Evolutionary conservation across 2,888 invertebrate genomes (phyloP).

Genomic region (Anarsia innoxiella): DNA sequence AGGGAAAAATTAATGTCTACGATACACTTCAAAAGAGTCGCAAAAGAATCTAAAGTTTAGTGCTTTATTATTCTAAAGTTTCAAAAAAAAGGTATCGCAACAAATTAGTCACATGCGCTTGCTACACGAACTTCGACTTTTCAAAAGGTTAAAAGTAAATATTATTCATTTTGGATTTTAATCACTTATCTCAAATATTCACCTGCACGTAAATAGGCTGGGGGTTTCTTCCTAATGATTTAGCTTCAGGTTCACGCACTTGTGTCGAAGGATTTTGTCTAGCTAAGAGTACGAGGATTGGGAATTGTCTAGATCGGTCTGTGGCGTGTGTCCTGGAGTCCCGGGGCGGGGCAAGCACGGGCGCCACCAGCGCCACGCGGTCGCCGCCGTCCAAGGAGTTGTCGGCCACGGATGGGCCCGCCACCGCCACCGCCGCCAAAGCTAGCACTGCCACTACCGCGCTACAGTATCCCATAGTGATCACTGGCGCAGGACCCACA

Average conservation of each 20-base stretch:
- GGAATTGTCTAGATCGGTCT: conserved; percentile 59
- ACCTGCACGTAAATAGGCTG: conserved; percentile 64
- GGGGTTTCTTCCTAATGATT: conserved; percentile 44
- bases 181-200: no score
- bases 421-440: conserved; percentile 40
- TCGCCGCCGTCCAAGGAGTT: conserved; percentile 51
- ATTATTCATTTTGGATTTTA: not conserved
- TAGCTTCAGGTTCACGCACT: conserved; percentile 42
- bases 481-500: conserved; percentile 56
- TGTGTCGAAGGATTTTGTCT: conserved; percentile 32
- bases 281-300: conserved; percentile 54
- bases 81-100: no score
- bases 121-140: not conserved
- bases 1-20: not conserved
- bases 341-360: conserved; percentile 59
- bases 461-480: conserved; percentile 55
- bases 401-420: conserved; percentile 45
- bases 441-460: conserved; percentile 46
- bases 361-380: conserved; percentile 52
- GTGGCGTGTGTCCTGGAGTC: conserved; percentile 47
- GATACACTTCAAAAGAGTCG: no score
- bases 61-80: no score
- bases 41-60: no score
- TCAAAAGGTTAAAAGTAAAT: not conserved
- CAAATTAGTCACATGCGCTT: no score